These are phyloP conservation scores for Dicentrarchus labrax DNA, from an alignment of 2,113 vertebrate genomes.

Conservation along the genomic window DNA sequence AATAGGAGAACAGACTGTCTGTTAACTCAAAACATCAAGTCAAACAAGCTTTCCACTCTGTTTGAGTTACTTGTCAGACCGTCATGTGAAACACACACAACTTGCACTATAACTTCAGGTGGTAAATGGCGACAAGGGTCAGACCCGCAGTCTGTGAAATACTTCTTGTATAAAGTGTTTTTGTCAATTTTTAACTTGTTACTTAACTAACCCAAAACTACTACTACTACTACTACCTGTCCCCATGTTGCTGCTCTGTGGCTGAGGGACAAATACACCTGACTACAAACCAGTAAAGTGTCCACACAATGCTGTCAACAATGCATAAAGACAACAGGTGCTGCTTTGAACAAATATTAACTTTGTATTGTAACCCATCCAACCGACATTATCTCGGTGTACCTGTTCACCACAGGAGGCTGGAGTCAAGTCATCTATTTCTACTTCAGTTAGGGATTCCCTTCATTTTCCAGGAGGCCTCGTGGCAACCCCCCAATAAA, in stretches of 20 bases:
- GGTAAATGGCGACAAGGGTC: constrained; percentile 36
- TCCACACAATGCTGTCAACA: not conserved
- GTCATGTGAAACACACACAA: too few species aligned
- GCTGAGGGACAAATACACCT: not conserved
- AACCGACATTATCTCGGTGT: not conserved
- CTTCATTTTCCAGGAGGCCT: too few species aligned
- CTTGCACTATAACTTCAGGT: not conserved
- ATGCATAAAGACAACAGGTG: not conserved
- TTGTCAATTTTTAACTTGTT: too few species aligned
- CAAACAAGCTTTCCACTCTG: constrained; percentile 1
- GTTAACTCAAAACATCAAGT: not conserved
- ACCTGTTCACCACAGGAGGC: not conserved
- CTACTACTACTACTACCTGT: too few species aligned
- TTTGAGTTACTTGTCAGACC: not conserved
- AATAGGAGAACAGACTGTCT: not conserved
- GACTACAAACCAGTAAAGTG: not conserved
- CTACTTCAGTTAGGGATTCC: not conserved
- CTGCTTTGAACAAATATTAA: not conserved
- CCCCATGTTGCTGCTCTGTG: not conserved
- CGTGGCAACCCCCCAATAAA: too few species aligned
- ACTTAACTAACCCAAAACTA: not conserved
- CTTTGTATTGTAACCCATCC: not conserved
- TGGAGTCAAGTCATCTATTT: not conserved
- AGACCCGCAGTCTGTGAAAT: constrained; percentile 11
- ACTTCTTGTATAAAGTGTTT: too few species aligned